Evolutionary conservation across 2,113 vertebrate genomes (phyloP).

Genomic region (Barbus barbus): DNA sequence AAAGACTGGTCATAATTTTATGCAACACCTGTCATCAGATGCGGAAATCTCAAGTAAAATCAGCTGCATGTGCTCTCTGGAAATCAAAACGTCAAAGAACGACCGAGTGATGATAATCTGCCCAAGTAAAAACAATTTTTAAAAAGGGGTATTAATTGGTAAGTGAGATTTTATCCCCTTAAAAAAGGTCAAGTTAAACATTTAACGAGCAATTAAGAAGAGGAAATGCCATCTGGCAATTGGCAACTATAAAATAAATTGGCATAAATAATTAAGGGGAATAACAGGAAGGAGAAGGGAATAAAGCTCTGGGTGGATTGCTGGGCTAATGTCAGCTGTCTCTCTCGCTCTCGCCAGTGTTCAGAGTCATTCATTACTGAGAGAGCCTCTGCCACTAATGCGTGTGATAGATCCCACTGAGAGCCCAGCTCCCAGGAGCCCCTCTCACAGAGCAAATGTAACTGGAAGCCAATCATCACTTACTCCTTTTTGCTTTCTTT

Average conservation of each 20-base stretch:
- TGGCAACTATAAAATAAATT: constrained; percentile 53
- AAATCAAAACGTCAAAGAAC: neutral
- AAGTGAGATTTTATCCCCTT: constrained; percentile 27
- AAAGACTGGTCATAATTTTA: constrained; percentile 9
- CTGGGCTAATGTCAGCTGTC: constrained; percentile 47
- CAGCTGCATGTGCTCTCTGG: neutral
- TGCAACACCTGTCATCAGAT: constrained; percentile 18
- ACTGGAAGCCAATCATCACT: no score
- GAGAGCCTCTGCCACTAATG: constrained; percentile 52
- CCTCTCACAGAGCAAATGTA: constrained; percentile 12
- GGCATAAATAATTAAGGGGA: constrained; percentile 59
- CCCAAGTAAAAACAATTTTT: neutral
- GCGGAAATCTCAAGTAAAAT: neutral
- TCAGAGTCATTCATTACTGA: constrained; percentile 51
- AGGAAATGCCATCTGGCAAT: constrained; percentile 45
- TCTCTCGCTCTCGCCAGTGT: constrained; percentile 32
- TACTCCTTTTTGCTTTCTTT: neutral
- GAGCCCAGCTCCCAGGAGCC: constrained; percentile 48
- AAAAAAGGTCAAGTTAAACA: constrained; percentile 59
- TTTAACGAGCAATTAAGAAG: constrained; percentile 58
- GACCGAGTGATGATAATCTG: neutral
- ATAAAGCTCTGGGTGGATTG: constrained; percentile 44
- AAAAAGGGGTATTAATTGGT: constrained; percentile 39
- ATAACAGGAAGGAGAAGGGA: constrained; percentile 41
- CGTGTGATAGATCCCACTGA: constrained; percentile 49